These are phyloP conservation scores for Erannis defoliaria DNA, from an alignment of 2,888 invertebrate genomes.

Conservation along the genomic window DNA sequence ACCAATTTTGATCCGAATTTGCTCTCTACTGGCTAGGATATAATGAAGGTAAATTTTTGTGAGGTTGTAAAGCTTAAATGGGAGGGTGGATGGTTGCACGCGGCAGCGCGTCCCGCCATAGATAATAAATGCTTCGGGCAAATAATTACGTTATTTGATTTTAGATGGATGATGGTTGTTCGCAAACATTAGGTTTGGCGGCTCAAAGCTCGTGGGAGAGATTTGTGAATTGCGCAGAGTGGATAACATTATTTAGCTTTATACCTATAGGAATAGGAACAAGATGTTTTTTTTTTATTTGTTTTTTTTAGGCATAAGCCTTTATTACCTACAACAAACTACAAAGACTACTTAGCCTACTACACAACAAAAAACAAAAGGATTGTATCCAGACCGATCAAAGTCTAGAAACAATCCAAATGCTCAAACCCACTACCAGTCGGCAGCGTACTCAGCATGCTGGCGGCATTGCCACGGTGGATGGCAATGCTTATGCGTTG, in stretches of 20 bases:
- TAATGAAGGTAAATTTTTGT: slow-evolving; percentile 31
- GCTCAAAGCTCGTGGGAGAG: slow-evolving; percentile 71
- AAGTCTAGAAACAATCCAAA: too few relatives aligned
- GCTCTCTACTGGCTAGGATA: slow-evolving; percentile 1
- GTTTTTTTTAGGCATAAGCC: too few relatives aligned
- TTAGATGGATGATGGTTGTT: slow-evolving; percentile 82
- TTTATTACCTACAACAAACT: too few relatives aligned
- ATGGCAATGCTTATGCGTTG: too few relatives aligned
- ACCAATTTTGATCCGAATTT: slow-evolving; percentile 29
- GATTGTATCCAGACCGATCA: too few relatives aligned
- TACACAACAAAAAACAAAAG: too few relatives aligned
- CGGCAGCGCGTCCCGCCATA: slow-evolving; percentile 75
- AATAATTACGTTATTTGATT: slow-evolving; percentile 85
- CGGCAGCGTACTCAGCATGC: too few relatives aligned
- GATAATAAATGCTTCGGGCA: slow-evolving; percentile 84
- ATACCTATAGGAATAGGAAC: too few relatives aligned
- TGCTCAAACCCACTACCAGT: too few relatives aligned
- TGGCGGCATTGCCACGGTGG: too few relatives aligned
- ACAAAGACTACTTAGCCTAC: too few relatives aligned
- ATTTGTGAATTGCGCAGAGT: slow-evolving; percentile 18
- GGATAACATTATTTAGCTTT: neutral
- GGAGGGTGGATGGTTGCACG: slow-evolving; percentile 58
- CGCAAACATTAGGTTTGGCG: slow-evolving; percentile 65
- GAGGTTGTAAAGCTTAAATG: slow-evolving; percentile 10
- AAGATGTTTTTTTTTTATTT: too few relatives aligned